A percentile compares a stretch with the other conserved stretches of the same genome.
These are phyloP conservation scores for Tautogolabrus adspersus DNA, from an alignment of 2,113 vertebrate species.

Conservation along the genomic window DNA sequence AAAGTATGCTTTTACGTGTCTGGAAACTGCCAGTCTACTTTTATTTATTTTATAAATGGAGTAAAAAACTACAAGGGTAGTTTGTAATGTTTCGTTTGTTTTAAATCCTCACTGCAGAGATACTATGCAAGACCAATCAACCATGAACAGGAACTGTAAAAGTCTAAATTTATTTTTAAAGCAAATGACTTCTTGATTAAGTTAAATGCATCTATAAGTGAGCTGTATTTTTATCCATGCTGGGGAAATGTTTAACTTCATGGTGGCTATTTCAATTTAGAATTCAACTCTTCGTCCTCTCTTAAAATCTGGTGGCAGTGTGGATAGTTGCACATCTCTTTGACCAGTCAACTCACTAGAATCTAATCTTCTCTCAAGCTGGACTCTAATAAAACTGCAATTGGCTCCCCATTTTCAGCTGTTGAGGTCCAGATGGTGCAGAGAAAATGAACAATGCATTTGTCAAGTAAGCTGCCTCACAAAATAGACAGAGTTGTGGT, in stretches of 20 bases:
- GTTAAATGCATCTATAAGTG: neutral
- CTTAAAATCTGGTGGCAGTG: neutral
- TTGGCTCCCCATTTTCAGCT: conserved; percentile 15
- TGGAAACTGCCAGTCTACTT: neutral
- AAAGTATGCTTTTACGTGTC: conserved; percentile 11
- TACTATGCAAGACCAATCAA: neutral
- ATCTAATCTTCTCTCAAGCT: conserved; percentile 4
- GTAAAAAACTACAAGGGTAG: no score
- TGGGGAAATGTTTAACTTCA: neutral
- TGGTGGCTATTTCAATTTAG: neutral
- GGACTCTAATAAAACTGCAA: conserved; percentile 23
- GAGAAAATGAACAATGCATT: conserved; percentile 54
- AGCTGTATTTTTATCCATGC: neutral
- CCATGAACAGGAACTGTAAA: neutral
- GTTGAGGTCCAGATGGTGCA: conserved; percentile 46
- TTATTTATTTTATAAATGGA: neutral
- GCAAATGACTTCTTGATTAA: neutral
- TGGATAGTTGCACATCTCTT: neutral
- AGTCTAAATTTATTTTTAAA: no score
- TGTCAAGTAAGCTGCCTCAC: conserved; percentile 29
- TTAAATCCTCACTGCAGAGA: conserved; percentile 6
- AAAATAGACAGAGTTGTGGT: conserved; percentile 7
- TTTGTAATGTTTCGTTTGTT: neutral
- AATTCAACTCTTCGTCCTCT: neutral
- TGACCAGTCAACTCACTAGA: conserved; percentile 20